Conservation (phyloP, 2,113 vertebrate species). For the Columba janthina region DNA sequence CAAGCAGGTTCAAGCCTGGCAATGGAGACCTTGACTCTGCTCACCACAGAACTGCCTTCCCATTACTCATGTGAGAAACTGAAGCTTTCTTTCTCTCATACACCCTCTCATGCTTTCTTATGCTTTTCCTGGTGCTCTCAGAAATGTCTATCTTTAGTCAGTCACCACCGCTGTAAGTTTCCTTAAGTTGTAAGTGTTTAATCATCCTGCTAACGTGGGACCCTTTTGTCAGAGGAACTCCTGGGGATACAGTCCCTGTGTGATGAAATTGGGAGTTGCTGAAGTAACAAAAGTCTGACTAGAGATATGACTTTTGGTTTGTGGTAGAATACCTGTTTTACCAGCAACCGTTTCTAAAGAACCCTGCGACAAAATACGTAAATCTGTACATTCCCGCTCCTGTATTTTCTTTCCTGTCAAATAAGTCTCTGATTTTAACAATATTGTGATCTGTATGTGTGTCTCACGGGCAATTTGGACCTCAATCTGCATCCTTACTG, state of each 20-base stretch:
- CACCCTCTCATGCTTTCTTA: background rate
- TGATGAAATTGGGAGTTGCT: background rate
- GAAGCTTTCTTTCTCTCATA: background rate
- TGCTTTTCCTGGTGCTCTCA: background rate
- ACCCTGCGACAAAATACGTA: background rate
- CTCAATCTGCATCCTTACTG: background rate
- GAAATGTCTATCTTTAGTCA: background rate
- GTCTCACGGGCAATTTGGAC: background rate
- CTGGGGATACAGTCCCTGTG: background rate
- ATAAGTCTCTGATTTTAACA: background rate
- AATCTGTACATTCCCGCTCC: background rate
- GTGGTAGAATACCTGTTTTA: background rate
- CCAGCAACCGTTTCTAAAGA: background rate
- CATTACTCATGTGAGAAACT: background rate
- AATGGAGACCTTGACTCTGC: background rate
- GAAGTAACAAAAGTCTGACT: background rate
- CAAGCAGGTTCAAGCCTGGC: background rate
- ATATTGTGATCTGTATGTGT: background rate
- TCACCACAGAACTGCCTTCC: background rate
- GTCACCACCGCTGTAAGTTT: background rate
- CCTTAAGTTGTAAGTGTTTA: background rate
- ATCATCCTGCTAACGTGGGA: fast-evolving
- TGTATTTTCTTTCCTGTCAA: background rate
- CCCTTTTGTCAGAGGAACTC: background rate
- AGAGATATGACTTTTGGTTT: background rate